phyloP scores from a whole-genome alignment of 2,113 vertebrate genomes.

The Rallus limicola region DNA sequence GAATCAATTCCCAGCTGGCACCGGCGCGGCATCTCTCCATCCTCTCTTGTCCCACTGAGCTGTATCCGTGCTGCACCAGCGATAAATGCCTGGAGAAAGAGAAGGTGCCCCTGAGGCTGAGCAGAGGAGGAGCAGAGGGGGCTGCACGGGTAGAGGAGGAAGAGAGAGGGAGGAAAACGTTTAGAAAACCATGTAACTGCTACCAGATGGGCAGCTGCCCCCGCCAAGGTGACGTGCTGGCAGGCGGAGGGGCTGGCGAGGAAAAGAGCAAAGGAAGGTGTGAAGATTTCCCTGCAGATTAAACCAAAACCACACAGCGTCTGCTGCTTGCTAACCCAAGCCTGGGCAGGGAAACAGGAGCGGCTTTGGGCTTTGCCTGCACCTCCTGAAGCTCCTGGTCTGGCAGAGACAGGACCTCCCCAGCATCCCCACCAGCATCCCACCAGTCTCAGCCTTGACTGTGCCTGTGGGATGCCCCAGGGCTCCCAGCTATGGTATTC shows the following conservation, averaged over 20 bases:
- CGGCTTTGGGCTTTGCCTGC: rapidly evolving
- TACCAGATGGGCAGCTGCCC: conserved; percentile 48
- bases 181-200: background rate
- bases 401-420: background rate
- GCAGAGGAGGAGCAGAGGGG: background rate
- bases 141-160: background rate
- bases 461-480: rapidly evolving
- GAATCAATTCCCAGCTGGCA: background rate
- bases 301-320: background rate
- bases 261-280: conserved; percentile 58
- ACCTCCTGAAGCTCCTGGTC: rapidly evolving
- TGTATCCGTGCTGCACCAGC: background rate
- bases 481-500: background rate
- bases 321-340: background rate
- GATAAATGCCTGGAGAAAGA: background rate
- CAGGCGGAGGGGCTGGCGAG: background rate
- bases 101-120: background rate
- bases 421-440: background rate
- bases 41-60: background rate
- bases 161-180: background rate
- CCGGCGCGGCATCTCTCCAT: background rate
- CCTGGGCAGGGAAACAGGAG: background rate
- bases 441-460: background rate
- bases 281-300: conserved; percentile 48
- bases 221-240: background rate